Percentiles rank a stretch among this genome's conserved stretches.
phyloP scores from a whole-genome alignment of 2,113 vertebrate genomes.

The Ailuropoda melanoleuca region DNA sequence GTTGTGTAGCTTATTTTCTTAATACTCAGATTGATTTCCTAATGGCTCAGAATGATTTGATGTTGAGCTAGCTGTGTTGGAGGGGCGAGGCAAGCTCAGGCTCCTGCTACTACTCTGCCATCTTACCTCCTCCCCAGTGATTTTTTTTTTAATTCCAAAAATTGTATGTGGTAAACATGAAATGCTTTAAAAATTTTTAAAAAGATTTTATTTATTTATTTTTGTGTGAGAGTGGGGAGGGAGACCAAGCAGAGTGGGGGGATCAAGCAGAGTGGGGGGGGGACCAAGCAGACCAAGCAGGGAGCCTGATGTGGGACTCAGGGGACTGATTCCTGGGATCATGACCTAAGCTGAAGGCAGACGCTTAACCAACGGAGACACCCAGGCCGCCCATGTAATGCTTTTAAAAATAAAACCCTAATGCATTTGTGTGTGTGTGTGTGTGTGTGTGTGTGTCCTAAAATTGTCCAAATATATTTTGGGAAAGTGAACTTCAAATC shows the following conservation, averaged over 20 bases:
- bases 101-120: neutral
- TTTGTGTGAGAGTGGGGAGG: too few relatives aligned
- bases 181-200: neutral
- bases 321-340: too few relatives aligned
- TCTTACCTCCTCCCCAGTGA: neutral
- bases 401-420: neutral
- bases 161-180: neutral
- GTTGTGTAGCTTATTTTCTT: neutral
- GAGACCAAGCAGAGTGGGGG: too few relatives aligned
- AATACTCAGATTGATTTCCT: neutral
- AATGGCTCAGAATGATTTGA: neutral
- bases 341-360: neutral
- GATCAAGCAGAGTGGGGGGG: too few relatives aligned
- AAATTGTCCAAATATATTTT: neutral
- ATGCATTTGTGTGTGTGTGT: neutral
- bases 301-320: neutral
- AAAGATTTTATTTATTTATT: neutral
- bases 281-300: neutral
- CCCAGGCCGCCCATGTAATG: neutral
- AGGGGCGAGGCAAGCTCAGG: neutral
- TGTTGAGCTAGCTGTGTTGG: neutral
- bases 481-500: neutral
- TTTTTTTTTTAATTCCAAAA: neutral
- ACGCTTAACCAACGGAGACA: neutral
- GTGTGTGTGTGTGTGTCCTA: neutral